phyloP scores from a whole-genome alignment of 2,797 vertebrate genomes.

The Chromobotia macracanthus region DNA sequence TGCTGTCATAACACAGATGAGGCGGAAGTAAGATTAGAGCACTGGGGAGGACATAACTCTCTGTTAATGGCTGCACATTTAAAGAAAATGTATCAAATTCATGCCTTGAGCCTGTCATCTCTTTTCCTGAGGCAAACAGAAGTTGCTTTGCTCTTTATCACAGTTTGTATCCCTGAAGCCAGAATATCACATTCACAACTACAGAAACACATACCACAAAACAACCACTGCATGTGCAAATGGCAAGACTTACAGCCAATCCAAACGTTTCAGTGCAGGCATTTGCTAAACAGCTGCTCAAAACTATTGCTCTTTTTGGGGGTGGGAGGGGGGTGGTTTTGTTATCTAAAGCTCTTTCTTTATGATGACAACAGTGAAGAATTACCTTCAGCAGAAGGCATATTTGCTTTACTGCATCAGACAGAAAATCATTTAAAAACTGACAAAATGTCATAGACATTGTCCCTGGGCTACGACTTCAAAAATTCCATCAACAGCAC shows the following conservation, averaged over 20 bases:
- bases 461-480: conserved; percentile 48
- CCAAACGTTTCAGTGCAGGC: conserved; percentile 2
- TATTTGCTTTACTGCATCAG: conserved; percentile 42
- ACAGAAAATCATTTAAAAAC: conserved; percentile 52
- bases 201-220: conserved; percentile 25
- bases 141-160: conserved; percentile 24
- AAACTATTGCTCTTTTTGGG: conserved; percentile 25
- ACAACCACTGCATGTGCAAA: background rate
- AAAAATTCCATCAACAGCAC: conserved; percentile 44
- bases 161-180: conserved; percentile 25
- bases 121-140: conserved; percentile 29
- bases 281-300: conserved; percentile 22
- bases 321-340: background rate
- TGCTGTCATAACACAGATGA: background rate
- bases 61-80: conserved; percentile 13
- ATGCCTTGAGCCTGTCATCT: background rate
- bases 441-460: conserved; percentile 54
- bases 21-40: conserved; percentile 2
- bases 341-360: conserved; percentile 21
- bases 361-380: conserved; percentile 40
- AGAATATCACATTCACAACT: conserved; percentile 32
- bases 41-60: conserved; percentile 3
- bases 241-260: background rate
- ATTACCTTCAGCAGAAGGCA: conserved; percentile 22
- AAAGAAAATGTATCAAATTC: conserved; percentile 20